phyloP scores from a whole-genome alignment of 2,888 invertebrate species.

The Ophion slaviceki region DNA sequence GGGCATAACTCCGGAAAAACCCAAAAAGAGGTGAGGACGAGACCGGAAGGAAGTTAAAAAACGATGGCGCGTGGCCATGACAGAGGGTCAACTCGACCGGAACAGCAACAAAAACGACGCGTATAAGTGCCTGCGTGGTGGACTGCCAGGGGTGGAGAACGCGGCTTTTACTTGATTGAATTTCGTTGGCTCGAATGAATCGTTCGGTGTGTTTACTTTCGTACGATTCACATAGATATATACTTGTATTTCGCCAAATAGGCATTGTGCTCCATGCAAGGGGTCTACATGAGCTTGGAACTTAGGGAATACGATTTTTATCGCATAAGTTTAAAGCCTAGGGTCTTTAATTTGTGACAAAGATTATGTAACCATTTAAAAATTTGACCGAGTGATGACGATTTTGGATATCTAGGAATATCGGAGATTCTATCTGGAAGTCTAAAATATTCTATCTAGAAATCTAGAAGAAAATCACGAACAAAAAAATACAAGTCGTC shows the following conservation, averaged over 20 bases:
- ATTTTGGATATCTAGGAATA: too few relatives aligned
- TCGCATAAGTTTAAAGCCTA: too few relatives aligned
- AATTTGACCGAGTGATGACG: too few relatives aligned
- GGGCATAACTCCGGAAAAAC: not conserved
- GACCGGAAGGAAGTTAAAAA: conserved; percentile 19
- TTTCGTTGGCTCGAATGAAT: conserved; percentile 58
- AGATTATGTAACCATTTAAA: too few relatives aligned
- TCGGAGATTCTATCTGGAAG: too few relatives aligned
- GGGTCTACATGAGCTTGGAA: not conserved
- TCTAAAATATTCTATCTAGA: too few relatives aligned
- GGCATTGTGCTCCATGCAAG: not conserved
- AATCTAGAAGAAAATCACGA: too few relatives aligned
- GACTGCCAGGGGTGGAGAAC: conserved; percentile 4
- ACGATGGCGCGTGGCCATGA: conserved; percentile 35
- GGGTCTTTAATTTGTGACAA: too few relatives aligned
- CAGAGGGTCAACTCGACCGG: conserved; percentile 38
- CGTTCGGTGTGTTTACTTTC: conserved; percentile 40
- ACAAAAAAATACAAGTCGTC: too few relatives aligned
- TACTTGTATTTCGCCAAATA: conserved; percentile 4
- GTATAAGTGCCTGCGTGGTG: conserved; percentile 38
- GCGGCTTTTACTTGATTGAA: conserved; percentile 67
- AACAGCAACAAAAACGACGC: conserved; percentile 61
- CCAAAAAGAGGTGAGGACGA: not conserved
- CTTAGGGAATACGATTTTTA: too few relatives aligned
- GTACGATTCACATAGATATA: conserved; percentile 52